Evolutionary conservation across 2,888 invertebrate genomes (phyloP), one percentile per base, ranked within the genome.

Genomic region (Drosophila leonis): DNA sequence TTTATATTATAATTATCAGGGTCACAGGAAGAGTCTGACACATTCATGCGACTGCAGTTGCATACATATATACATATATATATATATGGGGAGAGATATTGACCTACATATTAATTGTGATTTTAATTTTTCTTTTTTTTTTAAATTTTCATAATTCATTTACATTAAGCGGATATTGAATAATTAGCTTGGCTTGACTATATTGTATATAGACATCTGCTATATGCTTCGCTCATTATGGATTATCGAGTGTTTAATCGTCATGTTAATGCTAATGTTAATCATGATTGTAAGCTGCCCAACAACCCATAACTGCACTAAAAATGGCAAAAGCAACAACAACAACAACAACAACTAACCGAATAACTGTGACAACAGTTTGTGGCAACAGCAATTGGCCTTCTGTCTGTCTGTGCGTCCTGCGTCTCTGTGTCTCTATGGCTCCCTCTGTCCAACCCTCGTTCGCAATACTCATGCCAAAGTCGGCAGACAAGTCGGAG

Each of bases 401-500:
- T 27, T 27, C 57, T 29, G 35, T 35, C 57, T 27, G 24, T 35
- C 33, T 13, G 6, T 33, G 12, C 6, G 33, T 15, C 55, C 55
- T 41, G 12, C 18, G 18, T 1, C 39, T 9, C 41, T 2, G 9
- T 12, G 24, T 24, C 33, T 15, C 37, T 9, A 10, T 37, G 24
- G 10, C 42, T 13, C 20, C 15, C 56, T 12, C 5, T 13, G n/a
- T 12, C n/a, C 37, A 15, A 29, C 27, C 8, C 49, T 46, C 37
- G 31, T 20, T 31, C 15, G 33, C 39, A 15, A 39, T 60, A 27
- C 27, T 35, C 68, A 64, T 41, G 41, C 83, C 78, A 82, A 60
- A 71, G 69, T 39, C 33, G 78, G 78, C 67, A 83, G 83, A 78
- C 83, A 75, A 72, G 79, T 72, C 57, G 83, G 83, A 86, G 83